A percentile compares a stretch with the other conserved stretches of the same genome.
These are phyloP conservation scores for Micromys minutus DNA, from an alignment of 2,113 vertebrate species.

Conservation along the genomic window DNA sequence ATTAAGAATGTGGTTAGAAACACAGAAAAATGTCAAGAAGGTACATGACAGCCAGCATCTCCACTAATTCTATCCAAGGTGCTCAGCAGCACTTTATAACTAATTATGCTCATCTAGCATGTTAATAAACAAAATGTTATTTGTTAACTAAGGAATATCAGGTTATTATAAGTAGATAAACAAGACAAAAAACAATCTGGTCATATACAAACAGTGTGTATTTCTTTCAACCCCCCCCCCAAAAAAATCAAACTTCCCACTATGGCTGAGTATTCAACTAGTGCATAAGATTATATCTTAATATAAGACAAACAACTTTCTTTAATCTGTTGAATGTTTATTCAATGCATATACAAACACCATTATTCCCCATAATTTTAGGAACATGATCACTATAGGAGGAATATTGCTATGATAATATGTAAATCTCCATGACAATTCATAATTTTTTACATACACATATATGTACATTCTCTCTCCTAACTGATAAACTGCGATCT, in stretches of 20 bases:
- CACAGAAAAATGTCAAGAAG: neutral
- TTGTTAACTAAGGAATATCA: conserved; percentile 22
- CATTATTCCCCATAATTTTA: neutral
- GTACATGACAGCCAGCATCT: neutral
- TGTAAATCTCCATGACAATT: conserved; percentile 47
- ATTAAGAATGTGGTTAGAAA: neutral
- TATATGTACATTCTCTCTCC: conserved; percentile 16
- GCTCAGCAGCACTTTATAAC: neutral
- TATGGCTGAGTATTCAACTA: neutral
- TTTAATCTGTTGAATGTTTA: neutral
- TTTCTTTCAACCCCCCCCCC: neutral
- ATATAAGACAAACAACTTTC: neutral
- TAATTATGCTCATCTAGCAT: neutral
- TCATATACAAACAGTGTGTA: neutral
- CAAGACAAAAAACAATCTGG: conserved; percentile 17
- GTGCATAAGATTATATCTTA: neutral
- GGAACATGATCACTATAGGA: neutral
- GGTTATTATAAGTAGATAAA: neutral
- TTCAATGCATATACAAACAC: neutral
- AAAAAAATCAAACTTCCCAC: neutral
- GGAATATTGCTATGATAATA: conserved; percentile 34
- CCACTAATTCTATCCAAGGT: neutral
- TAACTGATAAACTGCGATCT: conserved; percentile 28
- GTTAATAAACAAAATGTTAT: conserved; percentile 49
- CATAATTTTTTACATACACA: neutral